Evolutionary conservation across 2,113 vertebrate genomes (phyloP), one percentile per base, ranked within the genome.

Genomic region (Mus spicilegus): DNA sequence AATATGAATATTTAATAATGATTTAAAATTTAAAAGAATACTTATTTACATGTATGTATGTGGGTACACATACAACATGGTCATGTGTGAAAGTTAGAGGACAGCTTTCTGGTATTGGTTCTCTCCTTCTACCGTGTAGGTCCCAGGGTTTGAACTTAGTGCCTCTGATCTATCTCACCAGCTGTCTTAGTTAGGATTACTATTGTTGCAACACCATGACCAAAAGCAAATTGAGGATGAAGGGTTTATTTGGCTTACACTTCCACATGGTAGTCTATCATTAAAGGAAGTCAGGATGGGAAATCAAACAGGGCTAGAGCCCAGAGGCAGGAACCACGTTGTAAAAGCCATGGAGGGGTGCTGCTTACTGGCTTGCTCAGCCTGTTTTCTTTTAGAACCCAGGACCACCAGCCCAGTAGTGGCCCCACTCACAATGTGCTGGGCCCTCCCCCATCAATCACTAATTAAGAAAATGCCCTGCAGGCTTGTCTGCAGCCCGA

Each of bases 1-100:
- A 61, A 67, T 87, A 58, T 81, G 10, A 94, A 77, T 80, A 67
- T n/a, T 94, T 92, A 42, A 88, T 73, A 65, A 86, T 39, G 42
- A 87, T 24, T 89, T 56, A 39, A 87, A 51, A 17, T 58, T 17
- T 51, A 19, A 7, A 30, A 17, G 16, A 58, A 3, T 65, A 49
- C 65, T 46, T 65, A 46, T 46, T 33, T 65, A 9, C 33, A 9
- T 63, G 28, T 20, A 1, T n/a, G 39, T 49, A 20, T 87, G 30
- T 46, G 65, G 67, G 7, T 49, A 87, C 12, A 51, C 33, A 87
- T 4, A 69, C 33, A 11, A 20, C 30, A 51, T 14, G 17, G 20
- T 86, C 6, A 72, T 56, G n/a, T 65, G 16, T 30, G 61, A 26
- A 65, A 14, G 56, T 30, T 19, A 85, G 14, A 65, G 14, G 24